Evolutionary conservation across 1,140 invertebrate genomes (phyloP).

Genomic region (Bombus polaris): DNA sequence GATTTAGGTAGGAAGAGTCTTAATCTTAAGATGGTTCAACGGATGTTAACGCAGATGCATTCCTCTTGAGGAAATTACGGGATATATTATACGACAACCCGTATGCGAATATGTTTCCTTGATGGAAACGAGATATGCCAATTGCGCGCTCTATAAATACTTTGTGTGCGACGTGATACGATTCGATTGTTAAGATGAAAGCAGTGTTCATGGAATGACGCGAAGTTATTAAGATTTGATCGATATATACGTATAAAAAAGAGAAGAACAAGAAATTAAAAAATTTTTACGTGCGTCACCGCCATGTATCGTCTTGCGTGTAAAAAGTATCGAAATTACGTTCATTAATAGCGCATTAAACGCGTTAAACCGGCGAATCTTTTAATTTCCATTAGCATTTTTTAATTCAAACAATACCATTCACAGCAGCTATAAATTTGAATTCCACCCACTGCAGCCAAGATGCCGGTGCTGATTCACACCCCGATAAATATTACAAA

Average conservation of each 20-base stretch:
- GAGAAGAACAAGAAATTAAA: background rate
- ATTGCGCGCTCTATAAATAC: background rate
- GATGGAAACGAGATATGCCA: conserved; percentile 12
- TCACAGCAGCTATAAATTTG: background rate
- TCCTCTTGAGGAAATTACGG: background rate
- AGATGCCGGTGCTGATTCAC: background rate
- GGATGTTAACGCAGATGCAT: background rate
- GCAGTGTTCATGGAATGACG: background rate
- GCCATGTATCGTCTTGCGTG: too few species aligned
- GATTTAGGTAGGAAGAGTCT: background rate
- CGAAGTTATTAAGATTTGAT: too few species aligned
- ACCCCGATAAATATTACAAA: conserved; percentile 12
- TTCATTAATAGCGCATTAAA: too few species aligned
- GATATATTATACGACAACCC: background rate
- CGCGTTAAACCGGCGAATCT: background rate
- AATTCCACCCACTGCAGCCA: background rate
- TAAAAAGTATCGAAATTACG: too few species aligned
- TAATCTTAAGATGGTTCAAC: too few species aligned
- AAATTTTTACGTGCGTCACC: background rate
- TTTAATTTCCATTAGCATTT: background rate
- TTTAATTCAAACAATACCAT: background rate
- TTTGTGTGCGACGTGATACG: background rate
- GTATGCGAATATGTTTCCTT: background rate
- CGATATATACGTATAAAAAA: too few species aligned
- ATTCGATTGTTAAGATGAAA: background rate